Base-by-base conservation (phyloP, 1,140 invertebrate genomes). In the Leptinotarsa undecemlineata region DNA sequence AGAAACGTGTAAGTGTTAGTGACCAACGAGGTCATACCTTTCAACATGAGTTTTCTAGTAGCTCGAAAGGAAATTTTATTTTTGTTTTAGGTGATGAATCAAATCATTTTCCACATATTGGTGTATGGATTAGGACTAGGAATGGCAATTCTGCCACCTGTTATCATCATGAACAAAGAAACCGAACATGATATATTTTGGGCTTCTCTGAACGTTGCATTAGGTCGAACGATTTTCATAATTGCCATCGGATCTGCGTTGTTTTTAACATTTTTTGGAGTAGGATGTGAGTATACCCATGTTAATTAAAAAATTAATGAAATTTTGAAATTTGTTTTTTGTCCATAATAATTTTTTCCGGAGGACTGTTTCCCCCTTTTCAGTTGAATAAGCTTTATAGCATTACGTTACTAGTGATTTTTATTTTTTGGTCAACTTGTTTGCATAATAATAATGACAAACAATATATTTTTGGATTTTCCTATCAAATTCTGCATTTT, bases 281-380 rank as follows among this genome's bases (percentile, higher is more conserved):
- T 81, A n/a, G 81, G 79, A 48, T 74, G 81, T 82, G 78, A 81
- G 79, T 76, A 48, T 23, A n/a, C 5, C n/a, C 13, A 60, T 15
- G 17, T 26, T 68, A 26, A 48, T 71, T 66, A 11, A 14, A 71
- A 23, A 68, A 62, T 61, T 26, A 5, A 26, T 26, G 26, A 4
- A 26, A 1, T 26, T 26, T 5, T 26, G 26, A 26, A 26, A 26
- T 26, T 23, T 23, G 4, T 4, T 23, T 23, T 23, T 23, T 23
- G 23, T 4, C 4, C 4, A 23, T 23, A 23, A 23, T 23, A 4
- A 23, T 23, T 23, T 23, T 23, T 23, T 23, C 4, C 23, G n/a
- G n/a, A n/a, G n/a, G 23, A 23, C 23, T 23, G 23, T 23, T 23
- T 23, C 4, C 23, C 23, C 3, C 23, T 23, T 23, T 23, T 23